Conservation (phyloP, 2,888 invertebrate species). For the Proisotoma minuta region DNA sequence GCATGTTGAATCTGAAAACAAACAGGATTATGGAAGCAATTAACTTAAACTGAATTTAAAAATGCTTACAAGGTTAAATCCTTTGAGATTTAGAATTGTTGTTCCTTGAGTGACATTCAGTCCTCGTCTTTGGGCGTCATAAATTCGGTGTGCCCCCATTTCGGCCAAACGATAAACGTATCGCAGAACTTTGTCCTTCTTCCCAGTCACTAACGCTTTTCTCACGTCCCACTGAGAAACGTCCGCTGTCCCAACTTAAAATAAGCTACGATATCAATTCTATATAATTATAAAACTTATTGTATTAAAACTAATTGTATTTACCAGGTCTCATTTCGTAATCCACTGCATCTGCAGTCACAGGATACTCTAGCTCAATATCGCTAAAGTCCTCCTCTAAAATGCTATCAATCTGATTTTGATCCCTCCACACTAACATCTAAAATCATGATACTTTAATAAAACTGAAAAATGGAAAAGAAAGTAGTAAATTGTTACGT, state of each 20-base stretch:
- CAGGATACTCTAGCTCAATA: neutral
- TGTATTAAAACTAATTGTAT: too few species aligned
- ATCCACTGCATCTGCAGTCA: neutral
- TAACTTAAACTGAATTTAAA: too few species aligned
- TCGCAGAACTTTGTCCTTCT: conserved; percentile 1
- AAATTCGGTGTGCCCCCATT: neutral
- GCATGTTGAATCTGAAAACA: too few species aligned
- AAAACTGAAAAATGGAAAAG: too few species aligned
- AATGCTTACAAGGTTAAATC: conserved; percentile 10
- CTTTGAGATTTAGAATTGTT: neutral
- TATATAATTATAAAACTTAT: too few species aligned
- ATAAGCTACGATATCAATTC: neutral
- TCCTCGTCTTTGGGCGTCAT: neutral
- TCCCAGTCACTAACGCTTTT: neutral
- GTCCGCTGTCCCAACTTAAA: conserved; percentile 7
- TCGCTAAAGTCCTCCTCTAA: conserved; percentile 2
- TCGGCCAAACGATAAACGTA: conserved; percentile 10
- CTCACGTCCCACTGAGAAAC: conserved; percentile 8
- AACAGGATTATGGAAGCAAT: too few species aligned
- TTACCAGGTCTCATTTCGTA: neutral
- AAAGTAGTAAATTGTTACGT: too few species aligned
- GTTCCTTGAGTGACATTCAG: conserved; percentile 1
- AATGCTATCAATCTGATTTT: neutral
- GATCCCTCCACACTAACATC: neutral
- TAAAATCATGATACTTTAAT: neutral